Evolutionary conservation across 1,140 invertebrate species (phyloP).

Genomic region (Nymphalis io): DNA sequence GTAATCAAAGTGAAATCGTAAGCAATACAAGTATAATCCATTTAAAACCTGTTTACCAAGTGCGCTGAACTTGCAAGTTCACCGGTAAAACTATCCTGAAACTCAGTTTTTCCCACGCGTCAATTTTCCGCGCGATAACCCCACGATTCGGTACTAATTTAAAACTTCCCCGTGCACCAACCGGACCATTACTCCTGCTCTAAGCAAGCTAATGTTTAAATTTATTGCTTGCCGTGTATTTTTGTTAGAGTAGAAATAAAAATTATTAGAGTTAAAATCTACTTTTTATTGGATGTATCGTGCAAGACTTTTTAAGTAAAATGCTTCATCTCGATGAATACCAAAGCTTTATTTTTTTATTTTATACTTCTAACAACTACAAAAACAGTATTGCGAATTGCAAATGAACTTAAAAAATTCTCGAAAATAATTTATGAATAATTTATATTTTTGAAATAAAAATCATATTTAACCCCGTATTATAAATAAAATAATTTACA

Average conservation of each 20-base stretch:
- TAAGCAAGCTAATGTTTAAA: conserved; percentile 50
- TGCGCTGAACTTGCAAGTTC: not conserved
- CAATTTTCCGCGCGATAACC: conserved; percentile 67
- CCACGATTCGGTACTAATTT: conserved; percentile 67
- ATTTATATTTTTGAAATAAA: too few relatives aligned
- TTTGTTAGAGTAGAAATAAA: conserved; percentile 25
- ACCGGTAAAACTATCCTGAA: conserved; percentile 7
- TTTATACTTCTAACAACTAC: too few relatives aligned
- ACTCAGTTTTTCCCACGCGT: conserved; percentile 48
- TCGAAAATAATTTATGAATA: too few relatives aligned
- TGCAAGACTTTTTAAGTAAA: too few relatives aligned
- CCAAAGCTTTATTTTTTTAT: too few relatives aligned
- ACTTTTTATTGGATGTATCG: not conserved
- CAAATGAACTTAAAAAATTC: too few relatives aligned
- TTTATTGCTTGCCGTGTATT: conserved; percentile 48
- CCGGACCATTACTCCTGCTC: conserved; percentile 58
- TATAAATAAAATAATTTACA: too few relatives aligned
- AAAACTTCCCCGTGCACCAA: conserved; percentile 60
- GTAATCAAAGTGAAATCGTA: too few relatives aligned
- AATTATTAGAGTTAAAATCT: not conserved
- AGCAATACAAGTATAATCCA: not conserved
- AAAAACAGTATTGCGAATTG: too few relatives aligned
- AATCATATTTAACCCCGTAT: too few relatives aligned
- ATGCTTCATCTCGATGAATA: too few relatives aligned
- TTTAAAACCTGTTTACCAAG: conserved; percentile 9